These are phyloP conservation scores for Tenebrio molitor DNA, from an alignment of 1,140 invertebrate genomes.

Conservation along the genomic window DNA sequence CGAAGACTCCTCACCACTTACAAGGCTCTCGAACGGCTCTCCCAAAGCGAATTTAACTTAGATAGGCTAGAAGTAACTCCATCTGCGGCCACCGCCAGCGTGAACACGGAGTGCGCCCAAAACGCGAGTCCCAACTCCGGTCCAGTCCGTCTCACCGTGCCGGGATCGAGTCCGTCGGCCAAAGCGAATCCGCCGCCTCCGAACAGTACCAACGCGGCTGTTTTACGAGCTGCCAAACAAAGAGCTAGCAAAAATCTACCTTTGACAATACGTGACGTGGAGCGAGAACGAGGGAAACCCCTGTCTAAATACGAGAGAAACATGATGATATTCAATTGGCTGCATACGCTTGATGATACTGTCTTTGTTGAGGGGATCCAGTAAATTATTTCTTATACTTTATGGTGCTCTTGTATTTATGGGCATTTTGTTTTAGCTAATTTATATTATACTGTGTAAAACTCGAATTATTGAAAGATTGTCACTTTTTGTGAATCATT, in stretches of 20 bases:
- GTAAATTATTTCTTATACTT: slow-evolving; percentile 58
- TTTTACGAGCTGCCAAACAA: slow-evolving; percentile 67
- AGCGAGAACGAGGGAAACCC: slow-evolving; percentile 84
- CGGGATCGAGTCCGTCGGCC: slow-evolving; percentile 66
- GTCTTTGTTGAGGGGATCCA: slow-evolving; percentile 70
- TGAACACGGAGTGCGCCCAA: slow-evolving; percentile 58
- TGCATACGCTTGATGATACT: slow-evolving; percentile 84
- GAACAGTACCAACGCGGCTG: slow-evolving; percentile 63
- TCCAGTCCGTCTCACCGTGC: slow-evolving; percentile 70
- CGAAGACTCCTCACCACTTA: slow-evolving; percentile 84
- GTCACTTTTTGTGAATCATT: slow-evolving; percentile 6
- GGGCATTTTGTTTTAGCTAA: slow-evolving; percentile 37
- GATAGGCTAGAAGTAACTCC: slow-evolving; percentile 78
- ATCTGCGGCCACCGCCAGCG: slow-evolving; percentile 66
- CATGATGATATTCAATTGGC: slow-evolving; percentile 95
- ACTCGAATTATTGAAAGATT: background rate
- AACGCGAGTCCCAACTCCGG: slow-evolving; percentile 64
- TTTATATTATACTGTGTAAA: slow-evolving; percentile 15
- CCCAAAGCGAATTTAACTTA: slow-evolving; percentile 86
- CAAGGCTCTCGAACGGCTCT: slow-evolving; percentile 83
- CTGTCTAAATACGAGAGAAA: slow-evolving; percentile 89
- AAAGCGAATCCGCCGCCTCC: slow-evolving; percentile 57
- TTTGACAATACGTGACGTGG: slow-evolving; percentile 83
- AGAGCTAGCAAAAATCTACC: slow-evolving; percentile 70
- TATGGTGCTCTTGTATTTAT: slow-evolving; percentile 12